Conservation (phyloP, 1,140 invertebrate genomes). For the Charaxes varanes region DNA sequence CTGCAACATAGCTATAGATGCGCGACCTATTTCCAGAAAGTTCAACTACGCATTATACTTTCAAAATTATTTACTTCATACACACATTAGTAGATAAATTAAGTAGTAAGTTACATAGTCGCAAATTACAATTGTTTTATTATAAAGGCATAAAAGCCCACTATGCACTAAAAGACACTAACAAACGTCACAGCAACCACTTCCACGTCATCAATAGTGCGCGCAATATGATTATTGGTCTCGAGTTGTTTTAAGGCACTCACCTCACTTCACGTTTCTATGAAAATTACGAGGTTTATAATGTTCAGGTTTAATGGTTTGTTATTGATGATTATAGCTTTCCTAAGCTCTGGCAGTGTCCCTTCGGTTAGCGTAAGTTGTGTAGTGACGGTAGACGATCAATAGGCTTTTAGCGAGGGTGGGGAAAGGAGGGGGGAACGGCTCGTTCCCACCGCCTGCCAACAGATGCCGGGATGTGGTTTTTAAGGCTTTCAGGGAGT, state of each 20-base stretch:
- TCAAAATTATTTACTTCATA: no score
- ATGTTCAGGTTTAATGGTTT: constrained; percentile 29
- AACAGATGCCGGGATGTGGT: constrained; percentile 45
- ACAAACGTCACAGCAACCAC: constrained; percentile 10
- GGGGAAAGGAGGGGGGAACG: constrained; percentile 21
- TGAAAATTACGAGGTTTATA: constrained; percentile 8
- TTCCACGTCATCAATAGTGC: constrained; percentile 44
- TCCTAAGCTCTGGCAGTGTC: constrained; percentile 46
- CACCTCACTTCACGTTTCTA: constrained; percentile 32
- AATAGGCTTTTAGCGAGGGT: constrained; percentile 44
- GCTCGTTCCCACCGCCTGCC: constrained; percentile 31
- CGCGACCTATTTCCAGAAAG: constrained; percentile 42
- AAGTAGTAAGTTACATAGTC: no score
- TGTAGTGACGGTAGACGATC: constrained; percentile 47
- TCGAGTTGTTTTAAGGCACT: constrained; percentile 15
- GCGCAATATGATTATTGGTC: constrained; percentile 22
- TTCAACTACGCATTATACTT: constrained; percentile 23
- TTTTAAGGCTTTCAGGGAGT: constrained; percentile 33
- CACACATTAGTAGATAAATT: no score
- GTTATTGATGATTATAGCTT: constrained; percentile 22
- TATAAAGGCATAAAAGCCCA: not conserved
- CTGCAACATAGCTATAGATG: constrained; percentile 13
- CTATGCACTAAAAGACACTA: constrained; percentile 11
- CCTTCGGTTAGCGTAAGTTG: constrained; percentile 53
- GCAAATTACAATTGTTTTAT: no score